phyloP scores from a whole-genome alignment of 2,797 vertebrate species.

The Crocidura indochinensis region DNA sequence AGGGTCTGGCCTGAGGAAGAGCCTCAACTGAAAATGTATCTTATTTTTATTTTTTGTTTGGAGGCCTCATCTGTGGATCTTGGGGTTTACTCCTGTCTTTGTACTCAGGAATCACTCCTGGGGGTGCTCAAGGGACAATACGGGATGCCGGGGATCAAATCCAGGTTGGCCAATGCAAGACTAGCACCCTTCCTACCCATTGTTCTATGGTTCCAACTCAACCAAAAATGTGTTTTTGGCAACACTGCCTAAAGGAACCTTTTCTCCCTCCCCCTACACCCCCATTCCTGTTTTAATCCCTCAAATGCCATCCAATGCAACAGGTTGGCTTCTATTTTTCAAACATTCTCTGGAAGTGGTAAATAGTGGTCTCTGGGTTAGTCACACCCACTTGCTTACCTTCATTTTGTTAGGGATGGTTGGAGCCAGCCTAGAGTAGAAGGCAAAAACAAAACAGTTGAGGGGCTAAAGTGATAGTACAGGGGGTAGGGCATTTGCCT shows the following conservation, averaged over 20 bases:
- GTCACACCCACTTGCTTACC: background rate
- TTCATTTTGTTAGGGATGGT: background rate
- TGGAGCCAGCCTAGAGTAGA: background rate
- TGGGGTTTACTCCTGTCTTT: no score
- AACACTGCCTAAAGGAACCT: background rate
- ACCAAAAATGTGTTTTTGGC: background rate
- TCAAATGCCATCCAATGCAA: background rate
- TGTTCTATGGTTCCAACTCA: background rate
- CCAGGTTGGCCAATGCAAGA: no score
- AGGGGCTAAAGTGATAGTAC: no score
- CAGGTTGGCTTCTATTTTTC: conserved; percentile 56
- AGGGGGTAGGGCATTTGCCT: no score
- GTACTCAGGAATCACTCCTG: no score
- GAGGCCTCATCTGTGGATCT: no score
- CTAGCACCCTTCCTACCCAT: no score
- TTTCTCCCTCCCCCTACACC: no score
- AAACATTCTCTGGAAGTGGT: conserved; percentile 19
- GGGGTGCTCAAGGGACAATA: no score
- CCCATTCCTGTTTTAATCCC: conserved; percentile 11
- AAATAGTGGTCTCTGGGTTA: background rate
- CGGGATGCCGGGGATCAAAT: no score
- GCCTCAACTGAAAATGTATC: no score
- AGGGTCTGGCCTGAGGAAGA: background rate
- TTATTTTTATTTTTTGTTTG: no score
- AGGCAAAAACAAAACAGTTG: background rate